Evolutionary conservation across 1,140 invertebrate genomes (phyloP).

Genomic region (Marisa cornuarietis): DNA sequence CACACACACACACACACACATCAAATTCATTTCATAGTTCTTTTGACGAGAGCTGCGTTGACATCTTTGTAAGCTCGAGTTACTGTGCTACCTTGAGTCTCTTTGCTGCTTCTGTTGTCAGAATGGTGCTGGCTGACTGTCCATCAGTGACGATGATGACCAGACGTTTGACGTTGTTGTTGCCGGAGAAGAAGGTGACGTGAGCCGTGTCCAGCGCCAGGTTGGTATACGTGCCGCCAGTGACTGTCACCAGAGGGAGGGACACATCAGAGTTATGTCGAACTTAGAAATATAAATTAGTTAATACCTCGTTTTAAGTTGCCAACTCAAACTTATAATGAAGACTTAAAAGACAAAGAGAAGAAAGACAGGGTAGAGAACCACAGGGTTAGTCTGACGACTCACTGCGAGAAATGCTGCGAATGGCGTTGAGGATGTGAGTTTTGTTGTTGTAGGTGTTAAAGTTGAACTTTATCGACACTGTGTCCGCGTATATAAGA

Average conservation of each 20-base stretch:
- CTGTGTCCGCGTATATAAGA: slow-evolving; percentile 3
- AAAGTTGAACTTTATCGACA: slow-evolving; percentile 9
- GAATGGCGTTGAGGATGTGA: not conserved
- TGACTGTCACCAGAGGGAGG: slow-evolving; percentile 29
- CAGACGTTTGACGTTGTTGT: slow-evolving; percentile 11
- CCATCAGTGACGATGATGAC: slow-evolving; percentile 36
- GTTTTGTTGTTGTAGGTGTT: not conserved
- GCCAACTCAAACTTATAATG: too few species aligned
- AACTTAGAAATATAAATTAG: too few species aligned
- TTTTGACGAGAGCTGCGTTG: too few species aligned
- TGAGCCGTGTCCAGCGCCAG: slow-evolving; percentile 27
- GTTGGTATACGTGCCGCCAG: slow-evolving; percentile 31
- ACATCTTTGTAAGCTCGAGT: not conserved
- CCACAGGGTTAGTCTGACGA: too few species aligned
- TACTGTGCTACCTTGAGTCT: not conserved
- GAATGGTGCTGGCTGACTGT: slow-evolving; percentile 6
- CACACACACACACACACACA: too few species aligned
- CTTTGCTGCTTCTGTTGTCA: slow-evolving; percentile 21
- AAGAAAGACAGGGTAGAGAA: too few species aligned
- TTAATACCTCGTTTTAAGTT: too few species aligned
- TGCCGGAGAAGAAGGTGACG: slow-evolving; percentile 18
- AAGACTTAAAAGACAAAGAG: too few species aligned
- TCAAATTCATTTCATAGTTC: too few species aligned
- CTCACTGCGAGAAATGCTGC: not conserved
- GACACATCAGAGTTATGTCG: too few species aligned